These are phyloP conservation scores for Pyrocoelia pectoralis DNA, from an alignment of 2,888 invertebrate genomes.

Conservation along the genomic window DNA sequence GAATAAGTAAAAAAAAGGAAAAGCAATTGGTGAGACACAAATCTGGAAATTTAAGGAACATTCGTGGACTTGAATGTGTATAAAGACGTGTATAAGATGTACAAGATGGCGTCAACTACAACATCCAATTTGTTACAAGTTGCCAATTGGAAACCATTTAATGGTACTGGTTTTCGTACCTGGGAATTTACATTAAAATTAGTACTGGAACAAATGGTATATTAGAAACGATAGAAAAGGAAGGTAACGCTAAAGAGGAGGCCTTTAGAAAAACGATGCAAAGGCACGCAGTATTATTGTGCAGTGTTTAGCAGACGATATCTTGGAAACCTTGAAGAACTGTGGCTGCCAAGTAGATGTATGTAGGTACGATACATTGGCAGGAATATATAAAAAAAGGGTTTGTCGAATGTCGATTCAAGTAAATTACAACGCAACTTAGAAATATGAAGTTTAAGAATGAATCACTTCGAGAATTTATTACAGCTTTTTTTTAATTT, in stretches of 20 bases:
- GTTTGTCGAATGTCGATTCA: background rate
- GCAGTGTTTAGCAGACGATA: conserved; percentile 5
- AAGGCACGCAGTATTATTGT: conserved; percentile 2
- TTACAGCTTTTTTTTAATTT: too few relatives aligned
- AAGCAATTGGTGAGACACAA: too few relatives aligned
- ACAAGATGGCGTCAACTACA: too few relatives aligned
- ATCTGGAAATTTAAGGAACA: too few relatives aligned
- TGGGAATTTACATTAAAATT: background rate
- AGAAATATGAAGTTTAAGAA: conserved; percentile 5
- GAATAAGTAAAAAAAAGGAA: too few relatives aligned
- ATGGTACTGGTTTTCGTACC: background rate
- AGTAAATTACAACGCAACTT: background rate
- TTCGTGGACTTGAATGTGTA: too few relatives aligned
- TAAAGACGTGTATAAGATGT: too few relatives aligned
- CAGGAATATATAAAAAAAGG: background rate
- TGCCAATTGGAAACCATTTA: too few relatives aligned
- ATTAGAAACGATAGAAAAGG: conserved; percentile 3
- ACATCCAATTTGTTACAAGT: too few relatives aligned
- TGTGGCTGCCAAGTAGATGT: background rate
- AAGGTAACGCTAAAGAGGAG: background rate
- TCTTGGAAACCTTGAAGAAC: background rate
- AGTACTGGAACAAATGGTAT: conserved; percentile 6
- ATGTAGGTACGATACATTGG: background rate
- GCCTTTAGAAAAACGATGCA: background rate
- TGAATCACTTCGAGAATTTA: background rate